A percentile compares a stretch with the other conserved stretches of the same genome.
phyloP scores from a whole-genome alignment of 2,888 invertebrate species.

The Halocaridina rubra region DNA sequence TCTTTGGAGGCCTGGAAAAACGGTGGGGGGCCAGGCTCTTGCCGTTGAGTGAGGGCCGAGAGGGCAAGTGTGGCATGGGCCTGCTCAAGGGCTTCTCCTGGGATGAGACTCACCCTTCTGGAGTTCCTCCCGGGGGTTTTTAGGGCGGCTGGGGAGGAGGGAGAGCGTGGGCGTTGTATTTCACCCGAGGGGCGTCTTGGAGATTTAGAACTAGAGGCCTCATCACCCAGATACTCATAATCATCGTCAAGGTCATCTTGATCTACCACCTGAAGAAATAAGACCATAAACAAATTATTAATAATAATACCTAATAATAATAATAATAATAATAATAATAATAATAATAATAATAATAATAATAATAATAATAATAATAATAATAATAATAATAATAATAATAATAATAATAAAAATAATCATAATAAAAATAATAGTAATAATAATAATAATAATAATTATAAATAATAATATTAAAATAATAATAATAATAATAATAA shows the following conservation, averaged over 20 bases:
- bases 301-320: too few species aligned
- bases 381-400: too few species aligned
- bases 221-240: constrained; percentile 16
- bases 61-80: constrained; percentile 47
- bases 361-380: too few species aligned
- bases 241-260: constrained; percentile 47
- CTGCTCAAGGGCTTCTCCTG: constrained; percentile 59
- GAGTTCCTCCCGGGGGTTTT: constrained; percentile 41
- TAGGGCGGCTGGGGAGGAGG: constrained; percentile 43
- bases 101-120: constrained; percentile 54
- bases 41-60: background rate
- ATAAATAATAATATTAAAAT: too few species aligned
- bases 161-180: constrained; percentile 31
- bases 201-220: background rate
- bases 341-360: too few species aligned
- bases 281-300: background rate
- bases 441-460: too few species aligned
- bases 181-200: background rate
- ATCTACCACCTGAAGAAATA: constrained; percentile 33
- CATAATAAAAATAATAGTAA: too few species aligned
- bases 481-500: too few species aligned
- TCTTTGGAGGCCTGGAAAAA: background rate
- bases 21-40: background rate
- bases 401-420: too few species aligned
- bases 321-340: too few species aligned